Evolutionary conservation across 1,140 invertebrate species (phyloP), one percentile per base, ranked within the genome.

Genomic region (Latrodectus geometricus): DNA sequence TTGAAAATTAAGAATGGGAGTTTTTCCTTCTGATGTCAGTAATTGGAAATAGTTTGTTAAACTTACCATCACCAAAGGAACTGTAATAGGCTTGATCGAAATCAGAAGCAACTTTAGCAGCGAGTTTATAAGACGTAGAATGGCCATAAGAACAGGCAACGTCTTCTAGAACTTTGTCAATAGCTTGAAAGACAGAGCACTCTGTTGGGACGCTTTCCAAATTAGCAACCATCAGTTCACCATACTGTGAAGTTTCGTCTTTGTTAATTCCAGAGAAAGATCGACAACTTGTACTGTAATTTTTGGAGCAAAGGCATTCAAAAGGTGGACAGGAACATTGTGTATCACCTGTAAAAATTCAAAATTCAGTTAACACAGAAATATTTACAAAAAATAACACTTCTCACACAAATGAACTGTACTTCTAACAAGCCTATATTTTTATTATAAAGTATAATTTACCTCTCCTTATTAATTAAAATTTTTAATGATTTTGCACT

Each of bases 281-380:
- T 20, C 83, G 74, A 17, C 83, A 86, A 11, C 83, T 23, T 0
- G 75, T 56, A 35, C 12, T 72, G 49, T 77, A 86, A 20, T 68
- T 86, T 72, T 86, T 86, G 74, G 85, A 83, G 86, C 91, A 91
- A 0, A 89, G 89, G 69, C 91, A 91, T 88, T 91, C 91, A 83
- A 91, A 91, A 0, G 91, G 91, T n/a, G 91, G 90, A 88, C 91
- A 91, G 15, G 91, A 91, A 88, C 91, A 91, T 52, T 90, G 87
- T 15, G 90, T 89, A 35, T 91, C 90, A 52, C 89, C 89, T 78
- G 48, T 12, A 80, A 77, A 76, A 77, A 87, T 74, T 78, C 69
- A 66, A 88, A 86, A 5, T 66, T 54, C 35, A 35, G 5, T 35
- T 35, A 1, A 3, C 35, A 35, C 35, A 35, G 35, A 35, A 35